A percentile compares a stretch with the other conserved stretches of the same genome.
These are phyloP conservation scores for Macquaria ambigua DNA, from an alignment of 2,113 vertebrate genomes.

Conservation along the genomic window DNA sequence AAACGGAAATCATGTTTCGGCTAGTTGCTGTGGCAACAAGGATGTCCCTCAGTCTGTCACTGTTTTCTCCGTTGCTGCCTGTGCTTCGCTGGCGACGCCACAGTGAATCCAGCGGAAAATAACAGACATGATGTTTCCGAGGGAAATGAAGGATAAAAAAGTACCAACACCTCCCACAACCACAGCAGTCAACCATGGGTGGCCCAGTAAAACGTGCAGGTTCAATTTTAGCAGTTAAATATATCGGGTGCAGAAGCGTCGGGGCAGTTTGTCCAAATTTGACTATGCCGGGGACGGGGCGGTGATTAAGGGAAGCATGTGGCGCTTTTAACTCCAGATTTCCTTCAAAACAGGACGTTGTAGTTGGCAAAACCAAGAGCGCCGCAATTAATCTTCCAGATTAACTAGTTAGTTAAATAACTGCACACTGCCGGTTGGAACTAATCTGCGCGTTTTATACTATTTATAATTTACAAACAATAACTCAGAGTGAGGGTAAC, in stretches of 20 bases:
- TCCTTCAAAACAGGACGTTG: constrained; percentile 33
- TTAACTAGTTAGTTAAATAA: neutral
- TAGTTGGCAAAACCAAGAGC: constrained; percentile 1
- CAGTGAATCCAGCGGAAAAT: constrained; percentile 49
- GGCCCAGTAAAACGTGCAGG: neutral
- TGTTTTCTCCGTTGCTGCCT: constrained; percentile 52
- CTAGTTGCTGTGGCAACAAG: constrained; percentile 79
- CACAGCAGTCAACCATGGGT: neutral
- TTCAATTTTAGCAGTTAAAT: neutral
- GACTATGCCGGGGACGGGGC: neutral
- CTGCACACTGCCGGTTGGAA: neutral
- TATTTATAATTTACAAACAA: too few species aligned
- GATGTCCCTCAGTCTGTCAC: constrained; percentile 73
- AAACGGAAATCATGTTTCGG: constrained; percentile 55
- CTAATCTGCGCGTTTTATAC: neutral
- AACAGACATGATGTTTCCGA: constrained; percentile 45
- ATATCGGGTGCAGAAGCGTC: constrained; percentile 19
- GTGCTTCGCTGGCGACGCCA: constrained; percentile 58
- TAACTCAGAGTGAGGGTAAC: neutral
- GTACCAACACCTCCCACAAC: neutral
- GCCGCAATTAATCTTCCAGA: neutral
- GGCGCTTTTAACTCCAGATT: constrained; percentile 46
- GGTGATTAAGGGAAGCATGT: constrained; percentile 49
- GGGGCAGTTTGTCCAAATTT: constrained; percentile 19
- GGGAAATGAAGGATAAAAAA: constrained; percentile 19